Conservation (phyloP, 2,113 vertebrate species). For the Steatornis caripensis region DNA sequence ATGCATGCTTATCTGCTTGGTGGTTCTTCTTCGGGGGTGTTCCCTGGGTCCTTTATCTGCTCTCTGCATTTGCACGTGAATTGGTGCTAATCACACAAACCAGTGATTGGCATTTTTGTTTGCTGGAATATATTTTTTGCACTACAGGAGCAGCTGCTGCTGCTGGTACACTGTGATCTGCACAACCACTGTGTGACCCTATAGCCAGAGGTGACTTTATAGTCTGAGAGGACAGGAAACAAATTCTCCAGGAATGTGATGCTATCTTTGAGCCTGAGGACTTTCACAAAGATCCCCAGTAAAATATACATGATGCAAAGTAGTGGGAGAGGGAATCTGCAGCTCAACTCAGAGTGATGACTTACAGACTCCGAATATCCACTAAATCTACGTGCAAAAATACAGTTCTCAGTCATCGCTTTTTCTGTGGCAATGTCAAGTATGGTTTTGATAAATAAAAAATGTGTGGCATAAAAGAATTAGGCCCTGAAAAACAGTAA, state of each 20-base stretch:
- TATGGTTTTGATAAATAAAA: neutral
- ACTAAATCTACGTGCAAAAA: neutral
- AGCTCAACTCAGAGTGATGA: neutral
- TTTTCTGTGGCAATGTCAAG: neutral
- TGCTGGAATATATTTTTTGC: neutral
- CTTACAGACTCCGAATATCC: neutral
- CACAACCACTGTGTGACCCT: neutral
- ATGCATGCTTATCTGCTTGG: rapidly evolving
- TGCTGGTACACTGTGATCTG: neutral
- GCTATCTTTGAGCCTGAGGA: neutral
- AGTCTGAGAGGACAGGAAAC: neutral
- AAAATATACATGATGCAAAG: neutral
- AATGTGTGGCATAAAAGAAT: neutral
- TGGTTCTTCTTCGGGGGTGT: neutral
- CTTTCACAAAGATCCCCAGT: neutral
- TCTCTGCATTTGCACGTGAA: neutral
- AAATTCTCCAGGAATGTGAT: neutral
- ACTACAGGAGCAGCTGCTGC: neutral
- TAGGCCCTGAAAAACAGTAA: neutral
- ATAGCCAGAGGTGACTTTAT: neutral
- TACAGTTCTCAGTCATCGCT: neutral
- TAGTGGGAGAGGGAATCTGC: neutral
- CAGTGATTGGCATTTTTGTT: neutral
- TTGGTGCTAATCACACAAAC: neutral
- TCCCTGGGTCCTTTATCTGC: neutral